Percentiles rank a stretch among this genome's conserved stretches.
Conservation (phyloP, 2,888 invertebrate genomes). For the Dasypogon diadema region DNA sequence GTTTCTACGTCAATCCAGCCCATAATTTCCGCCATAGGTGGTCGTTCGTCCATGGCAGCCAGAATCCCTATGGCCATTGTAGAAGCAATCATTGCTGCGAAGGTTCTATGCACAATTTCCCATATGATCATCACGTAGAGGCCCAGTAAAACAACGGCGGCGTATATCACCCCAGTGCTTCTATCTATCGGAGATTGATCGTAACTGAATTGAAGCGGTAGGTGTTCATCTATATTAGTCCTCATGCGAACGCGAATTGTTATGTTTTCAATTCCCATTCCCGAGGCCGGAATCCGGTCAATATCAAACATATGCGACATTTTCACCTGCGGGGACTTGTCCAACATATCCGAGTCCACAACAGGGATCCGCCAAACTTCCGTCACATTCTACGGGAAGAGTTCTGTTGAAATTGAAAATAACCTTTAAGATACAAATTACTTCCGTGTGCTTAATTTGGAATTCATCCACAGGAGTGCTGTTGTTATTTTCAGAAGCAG, state of each 20-base stretch:
- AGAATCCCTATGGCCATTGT: constrained; percentile 78
- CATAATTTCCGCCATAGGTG: constrained; percentile 77
- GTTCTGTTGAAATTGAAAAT: no score
- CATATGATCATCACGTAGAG: constrained; percentile 86
- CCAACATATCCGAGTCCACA: constrained; percentile 64
- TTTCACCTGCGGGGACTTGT: constrained; percentile 69
- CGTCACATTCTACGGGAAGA: constrained; percentile 55
- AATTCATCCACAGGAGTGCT: not conserved
- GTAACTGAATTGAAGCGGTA: constrained; percentile 72
- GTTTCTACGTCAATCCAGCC: constrained; percentile 84
- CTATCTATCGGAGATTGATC: constrained; percentile 75
- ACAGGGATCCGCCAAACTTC: constrained; percentile 64
- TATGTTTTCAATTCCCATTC: constrained; percentile 57
- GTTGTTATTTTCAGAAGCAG: not conserved
- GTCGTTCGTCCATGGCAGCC: constrained; percentile 77
- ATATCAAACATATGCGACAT: constrained; percentile 64
- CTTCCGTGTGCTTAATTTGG: not conserved
- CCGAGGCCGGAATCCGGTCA: constrained; percentile 56
- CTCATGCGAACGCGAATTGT: constrained; percentile 63
- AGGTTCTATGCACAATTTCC: constrained; percentile 78
- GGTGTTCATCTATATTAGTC: constrained; percentile 61
- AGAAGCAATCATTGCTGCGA: constrained; percentile 81
- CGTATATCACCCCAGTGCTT: constrained; percentile 78
- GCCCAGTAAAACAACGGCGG: constrained; percentile 76
- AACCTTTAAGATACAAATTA: no score